Conservation (phyloP, 2,888 invertebrate species). For the Lasioglossum morio region DNA sequence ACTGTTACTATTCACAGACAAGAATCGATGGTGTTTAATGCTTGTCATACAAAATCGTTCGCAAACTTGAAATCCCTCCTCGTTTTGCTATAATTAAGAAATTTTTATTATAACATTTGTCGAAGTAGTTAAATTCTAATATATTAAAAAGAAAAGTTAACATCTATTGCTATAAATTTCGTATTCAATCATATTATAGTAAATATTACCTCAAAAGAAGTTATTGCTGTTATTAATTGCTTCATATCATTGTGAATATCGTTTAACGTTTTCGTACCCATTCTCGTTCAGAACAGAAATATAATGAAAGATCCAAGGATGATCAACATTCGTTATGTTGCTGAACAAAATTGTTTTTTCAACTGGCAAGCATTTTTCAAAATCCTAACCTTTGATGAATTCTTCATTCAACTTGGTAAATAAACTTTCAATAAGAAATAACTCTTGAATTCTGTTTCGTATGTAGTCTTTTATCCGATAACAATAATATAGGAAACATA, state of each 20-base stretch:
- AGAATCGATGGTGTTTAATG: constrained; percentile 84
- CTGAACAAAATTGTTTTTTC: background rate
- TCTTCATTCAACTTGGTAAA: constrained; percentile 3
- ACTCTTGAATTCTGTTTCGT: background rate
- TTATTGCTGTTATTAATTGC: constrained; percentile 79
- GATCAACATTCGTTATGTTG: background rate
- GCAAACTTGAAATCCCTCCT: constrained; percentile 83
- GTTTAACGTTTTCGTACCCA: constrained; percentile 83
- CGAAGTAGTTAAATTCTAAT: too few relatives aligned
- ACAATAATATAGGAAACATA: background rate
- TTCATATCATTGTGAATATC: constrained; percentile 81
- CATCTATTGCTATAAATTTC: too few relatives aligned
- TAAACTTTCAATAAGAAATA: background rate
- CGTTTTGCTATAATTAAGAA: constrained; percentile 75
- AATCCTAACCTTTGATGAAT: constrained; percentile 30
- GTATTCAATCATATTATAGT: background rate
- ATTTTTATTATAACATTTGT: background rate
- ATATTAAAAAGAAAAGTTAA: too few relatives aligned
- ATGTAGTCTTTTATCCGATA: background rate
- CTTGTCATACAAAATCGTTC: constrained; percentile 84
- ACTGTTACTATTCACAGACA: constrained; percentile 84
- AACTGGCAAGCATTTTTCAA: background rate
- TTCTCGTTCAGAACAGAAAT: constrained; percentile 86
- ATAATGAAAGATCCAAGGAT: constrained; percentile 10
- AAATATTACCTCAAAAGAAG: constrained; percentile 78